These are phyloP conservation scores for Plecotus auritus DNA, from an alignment of 2,113 vertebrate genomes.

Conservation along the genomic window DNA sequence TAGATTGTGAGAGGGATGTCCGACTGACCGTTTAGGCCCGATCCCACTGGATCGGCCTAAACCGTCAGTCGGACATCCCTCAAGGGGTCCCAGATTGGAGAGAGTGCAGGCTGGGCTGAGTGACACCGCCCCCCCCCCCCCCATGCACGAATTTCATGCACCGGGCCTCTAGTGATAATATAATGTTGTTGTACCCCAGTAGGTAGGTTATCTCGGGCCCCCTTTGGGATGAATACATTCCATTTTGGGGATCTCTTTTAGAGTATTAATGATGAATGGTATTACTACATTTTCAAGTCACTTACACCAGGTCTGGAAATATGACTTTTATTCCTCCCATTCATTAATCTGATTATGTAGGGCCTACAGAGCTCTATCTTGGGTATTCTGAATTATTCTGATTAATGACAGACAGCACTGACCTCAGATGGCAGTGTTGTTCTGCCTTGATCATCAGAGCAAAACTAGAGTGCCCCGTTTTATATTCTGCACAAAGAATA, in stretches of 20 bases:
- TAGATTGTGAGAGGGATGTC: too few species aligned
- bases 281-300: background rate
- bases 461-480: background rate
- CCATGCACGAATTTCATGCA: too few species aligned
- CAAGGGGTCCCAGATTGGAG: too few species aligned
- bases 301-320: background rate
- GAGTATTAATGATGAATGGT: background rate
- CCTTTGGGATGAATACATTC: background rate
- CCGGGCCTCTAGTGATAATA: background rate
- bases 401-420: background rate
- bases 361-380: background rate
- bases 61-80: too few species aligned
- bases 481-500: slow-evolving; percentile 26
- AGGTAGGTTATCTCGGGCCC: background rate
- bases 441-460: background rate
- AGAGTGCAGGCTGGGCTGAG: too few species aligned
- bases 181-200: background rate
- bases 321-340: background rate
- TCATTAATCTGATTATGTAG: slow-evolving; percentile 28
- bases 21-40: too few species aligned
- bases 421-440: slow-evolving; percentile 9
- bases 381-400: slow-evolving; percentile 11
- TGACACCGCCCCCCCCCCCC: too few species aligned
- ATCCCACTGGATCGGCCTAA: too few species aligned
- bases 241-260: background rate